Evolutionary conservation across 2,888 invertebrate genomes (phyloP).

Genomic region (Shargacucullia verbasci): DNA sequence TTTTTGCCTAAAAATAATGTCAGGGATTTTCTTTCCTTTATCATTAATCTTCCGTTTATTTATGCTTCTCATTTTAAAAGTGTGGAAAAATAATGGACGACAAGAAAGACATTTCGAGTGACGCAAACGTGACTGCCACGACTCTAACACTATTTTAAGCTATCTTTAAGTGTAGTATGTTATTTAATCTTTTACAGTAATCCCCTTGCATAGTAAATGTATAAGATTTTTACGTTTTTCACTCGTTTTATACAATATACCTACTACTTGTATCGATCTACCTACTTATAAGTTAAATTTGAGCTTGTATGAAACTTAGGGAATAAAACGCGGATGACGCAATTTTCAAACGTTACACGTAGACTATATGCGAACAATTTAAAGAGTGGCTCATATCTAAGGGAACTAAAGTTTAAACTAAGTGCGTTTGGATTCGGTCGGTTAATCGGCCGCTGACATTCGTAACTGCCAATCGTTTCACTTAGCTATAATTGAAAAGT

Average conservation of each 20-base stretch:
- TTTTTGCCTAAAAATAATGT: constrained; percentile 35
- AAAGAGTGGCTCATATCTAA: constrained; percentile 62
- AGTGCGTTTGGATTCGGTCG: constrained; percentile 64
- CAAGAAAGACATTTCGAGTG: constrained; percentile 35
- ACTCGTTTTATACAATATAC: constrained; percentile 89
- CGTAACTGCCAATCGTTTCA: constrained; percentile 84
- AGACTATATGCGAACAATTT: constrained; percentile 65
- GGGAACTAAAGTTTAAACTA: constrained; percentile 56
- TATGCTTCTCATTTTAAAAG: constrained; percentile 52
- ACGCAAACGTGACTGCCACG: constrained; percentile 61
- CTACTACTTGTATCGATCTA: constrained; percentile 82
- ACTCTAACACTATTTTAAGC: constrained; percentile 82
- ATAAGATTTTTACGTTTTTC: constrained; percentile 87
- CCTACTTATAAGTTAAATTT: constrained; percentile 86
- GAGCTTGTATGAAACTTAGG: constrained; percentile 84
- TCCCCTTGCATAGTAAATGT: constrained; percentile 82
- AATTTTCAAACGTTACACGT: constrained; percentile 65
- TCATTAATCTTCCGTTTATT: constrained; percentile 41
- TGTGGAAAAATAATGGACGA: constrained; percentile 43
- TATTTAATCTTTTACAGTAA: constrained; percentile 85
- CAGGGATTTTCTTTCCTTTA: constrained; percentile 36
- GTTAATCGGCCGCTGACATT: constrained; percentile 60
- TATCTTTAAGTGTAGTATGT: constrained; percentile 87
- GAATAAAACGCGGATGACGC: constrained; percentile 65
- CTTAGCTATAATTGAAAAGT: constrained; percentile 72